Percentiles rank a stretch among this genome's conserved stretches.
Conservation (phyloP, 2,113 vertebrate species). For the Trachemys scripta region DNA sequence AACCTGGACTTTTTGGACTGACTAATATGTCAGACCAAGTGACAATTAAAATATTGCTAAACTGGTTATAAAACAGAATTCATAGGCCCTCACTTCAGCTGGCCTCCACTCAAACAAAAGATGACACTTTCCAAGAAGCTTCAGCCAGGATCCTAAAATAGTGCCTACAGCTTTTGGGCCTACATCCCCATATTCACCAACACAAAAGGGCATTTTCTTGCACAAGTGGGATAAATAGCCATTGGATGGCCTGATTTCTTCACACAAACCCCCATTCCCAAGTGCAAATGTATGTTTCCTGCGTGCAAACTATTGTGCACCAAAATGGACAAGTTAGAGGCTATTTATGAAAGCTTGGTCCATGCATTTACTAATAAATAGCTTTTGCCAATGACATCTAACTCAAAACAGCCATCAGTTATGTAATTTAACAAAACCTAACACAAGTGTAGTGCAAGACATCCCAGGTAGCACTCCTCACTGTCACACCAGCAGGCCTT, state of each 20-base stretch:
- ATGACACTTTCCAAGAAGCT: neutral
- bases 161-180: neutral
- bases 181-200: neutral
- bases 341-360: neutral
- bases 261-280: neutral
- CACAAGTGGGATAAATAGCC: neutral
- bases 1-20: neutral
- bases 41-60: neutral
- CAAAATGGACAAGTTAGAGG: rapidly evolving
- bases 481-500: neutral
- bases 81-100: neutral
- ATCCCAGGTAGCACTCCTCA: neutral
- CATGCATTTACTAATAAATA: neutral
- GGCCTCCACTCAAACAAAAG: neutral
- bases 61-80: neutral
- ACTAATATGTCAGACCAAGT: neutral
- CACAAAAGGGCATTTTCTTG: neutral
- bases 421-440: neutral
- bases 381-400: neutral
- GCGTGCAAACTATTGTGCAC: neutral
- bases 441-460: rapidly evolving
- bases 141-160: neutral
- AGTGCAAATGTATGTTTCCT: neutral
- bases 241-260: neutral
- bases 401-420: neutral